Evolutionary conservation across 2,797 vertebrate species (phyloP), one percentile per base, ranked within the genome.

Genomic region (Centropyge bicolor): DNA sequence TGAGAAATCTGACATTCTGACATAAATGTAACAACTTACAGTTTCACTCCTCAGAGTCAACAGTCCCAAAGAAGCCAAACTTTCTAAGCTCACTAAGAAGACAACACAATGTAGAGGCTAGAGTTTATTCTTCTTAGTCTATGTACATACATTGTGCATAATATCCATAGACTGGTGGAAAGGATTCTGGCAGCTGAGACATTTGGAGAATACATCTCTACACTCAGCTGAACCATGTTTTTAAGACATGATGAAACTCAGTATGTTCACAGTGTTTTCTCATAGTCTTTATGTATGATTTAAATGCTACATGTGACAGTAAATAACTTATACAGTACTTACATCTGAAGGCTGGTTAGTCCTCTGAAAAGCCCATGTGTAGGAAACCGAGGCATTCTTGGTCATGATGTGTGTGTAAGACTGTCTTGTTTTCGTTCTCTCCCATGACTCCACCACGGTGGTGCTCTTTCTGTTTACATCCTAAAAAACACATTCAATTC

Each of bases 331-430:
- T 84, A 31, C 27, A 31, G 27, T 31, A 96, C 97, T 97, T 93
- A 98, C 98, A 79, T 97, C 97, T 82, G 96, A 96, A 8, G 96
- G 96, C 61, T 96, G 96, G 8, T 96, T 98, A 49, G 97, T 98
- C 89, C 97, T 97, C 93, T 99, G 98, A 88, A 99, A 99, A 41
- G 98, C 98, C 98, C 98, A 99, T 0, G 98, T 99, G 91, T 97
- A 99, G 0, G 96, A 97, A 51, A 98, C 97, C 0, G 98, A 97
- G 80, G 97, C 96, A 2, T 99, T 99, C 93, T 97, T 97, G 56
- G 95, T 96, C 93, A 99, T 95, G 54, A 97, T 57, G 62, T 99
- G 97, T 13, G 97, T 97, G 74, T 97, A 99, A 35, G 95, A 96
- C 89, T 98, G 97, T 74, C 96, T 97, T 46, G 92, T 91, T 92